Evolutionary conservation across 2,797 vertebrate genomes (phyloP).

Genomic region (Sardinella longiceps): DNA sequence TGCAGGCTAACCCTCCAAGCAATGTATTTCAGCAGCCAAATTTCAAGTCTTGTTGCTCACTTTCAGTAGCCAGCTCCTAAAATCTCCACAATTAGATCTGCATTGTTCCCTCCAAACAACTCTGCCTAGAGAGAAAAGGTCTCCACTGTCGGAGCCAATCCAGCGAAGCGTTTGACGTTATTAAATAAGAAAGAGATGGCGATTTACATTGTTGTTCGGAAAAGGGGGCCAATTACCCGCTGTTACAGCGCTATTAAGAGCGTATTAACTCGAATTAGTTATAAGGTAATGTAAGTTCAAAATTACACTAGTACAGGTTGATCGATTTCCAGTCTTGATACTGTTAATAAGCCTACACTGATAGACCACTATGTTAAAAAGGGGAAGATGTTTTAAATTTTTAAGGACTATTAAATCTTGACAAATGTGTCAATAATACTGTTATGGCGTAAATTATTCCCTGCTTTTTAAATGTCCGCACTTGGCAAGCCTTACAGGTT

Average conservation of each 20-base stretch:
- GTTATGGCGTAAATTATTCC: no score
- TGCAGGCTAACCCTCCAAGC: neutral
- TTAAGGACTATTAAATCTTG: neutral
- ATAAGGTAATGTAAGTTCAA: slow-evolving; percentile 82
- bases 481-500: neutral
- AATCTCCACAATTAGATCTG: slow-evolving; percentile 82
- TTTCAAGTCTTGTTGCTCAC: slow-evolving; percentile 81
- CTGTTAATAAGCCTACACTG: no score
- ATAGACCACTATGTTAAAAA: neutral
- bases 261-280: slow-evolving; percentile 93
- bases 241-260: slow-evolving; percentile 90
- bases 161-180: slow-evolving; percentile 93
- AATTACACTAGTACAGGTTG: slow-evolving; percentile 64
- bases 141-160: slow-evolving; percentile 84
- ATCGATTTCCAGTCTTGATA: neutral
- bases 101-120: slow-evolving; percentile 84
- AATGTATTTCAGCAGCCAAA: slow-evolving; percentile 53
- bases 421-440: neutral
- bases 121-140: slow-evolving; percentile 81
- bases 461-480: neutral
- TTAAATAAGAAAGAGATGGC: slow-evolving; percentile 97
- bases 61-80: slow-evolving; percentile 83
- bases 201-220: slow-evolving; percentile 87
- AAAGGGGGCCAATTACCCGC: slow-evolving; percentile 89
- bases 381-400: neutral